Evolutionary conservation across 1,140 invertebrate species (phyloP).

Genomic region (Chionoecetes opilio): DNA sequence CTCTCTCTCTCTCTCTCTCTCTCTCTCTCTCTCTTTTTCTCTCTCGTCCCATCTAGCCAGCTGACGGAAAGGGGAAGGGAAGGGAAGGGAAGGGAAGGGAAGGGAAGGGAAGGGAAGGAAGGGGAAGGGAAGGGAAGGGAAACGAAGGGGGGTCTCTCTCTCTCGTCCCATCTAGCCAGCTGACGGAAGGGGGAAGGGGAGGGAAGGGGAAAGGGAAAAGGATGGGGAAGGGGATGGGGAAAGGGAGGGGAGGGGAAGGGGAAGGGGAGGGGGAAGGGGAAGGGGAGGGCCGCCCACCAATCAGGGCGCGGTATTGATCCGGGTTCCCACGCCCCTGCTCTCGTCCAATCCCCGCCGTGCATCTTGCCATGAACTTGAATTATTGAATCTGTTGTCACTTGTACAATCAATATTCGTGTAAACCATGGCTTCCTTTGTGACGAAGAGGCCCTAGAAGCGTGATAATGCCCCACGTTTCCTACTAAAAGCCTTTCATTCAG

Average conservation of each 20-base stretch:
- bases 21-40: not conserved
- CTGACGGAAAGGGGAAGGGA: not conserved
- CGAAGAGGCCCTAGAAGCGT: not conserved
- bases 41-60: not conserved
- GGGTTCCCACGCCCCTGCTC: not conserved
- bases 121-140: no score
- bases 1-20: conserved; percentile 27
- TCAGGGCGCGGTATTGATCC: not conserved
- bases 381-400: not conserved
- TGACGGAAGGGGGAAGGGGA: not conserved
- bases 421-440: not conserved
- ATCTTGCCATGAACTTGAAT: conserved; percentile 7
- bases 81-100: no score
- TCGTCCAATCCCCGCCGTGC: not conserved
- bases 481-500: no score
- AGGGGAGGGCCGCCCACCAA: not conserved
- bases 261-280: not conserved
- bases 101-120: no score
- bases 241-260: not conserved
- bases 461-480: not conserved
- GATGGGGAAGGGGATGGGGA: no score
- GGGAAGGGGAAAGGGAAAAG: no score
- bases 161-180: no score
- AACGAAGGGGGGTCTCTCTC: no score
- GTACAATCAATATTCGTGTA: not conserved